A percentile compares a stretch with the other conserved stretches of the same genome.
Conservation (phyloP, 2,797 vertebrate genomes). For the Saxicola maurus region DNA sequence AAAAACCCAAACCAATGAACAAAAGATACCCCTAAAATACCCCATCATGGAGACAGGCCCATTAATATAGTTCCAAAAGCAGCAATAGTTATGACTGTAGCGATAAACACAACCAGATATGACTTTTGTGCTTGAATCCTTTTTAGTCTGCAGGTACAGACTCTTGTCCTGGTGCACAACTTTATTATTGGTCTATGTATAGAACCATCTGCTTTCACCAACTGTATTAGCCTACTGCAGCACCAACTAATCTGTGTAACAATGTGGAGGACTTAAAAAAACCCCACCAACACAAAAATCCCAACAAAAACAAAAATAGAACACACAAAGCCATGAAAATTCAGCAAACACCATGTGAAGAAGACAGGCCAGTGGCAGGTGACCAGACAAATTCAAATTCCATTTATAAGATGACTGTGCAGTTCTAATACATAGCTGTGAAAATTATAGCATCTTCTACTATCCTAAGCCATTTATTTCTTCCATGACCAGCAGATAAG, state of each 20-base stretch:
- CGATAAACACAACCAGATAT: not conserved
- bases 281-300: fast-evolving
- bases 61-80: not conserved
- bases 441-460: not conserved
- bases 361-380: not conserved
- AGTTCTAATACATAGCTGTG: not conserved
- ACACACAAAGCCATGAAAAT: not conserved
- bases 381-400: not conserved
- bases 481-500: not conserved
- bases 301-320: not conserved
- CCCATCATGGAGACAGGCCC: not conserved
- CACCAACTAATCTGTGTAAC: not conserved
- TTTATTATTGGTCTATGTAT: not conserved
- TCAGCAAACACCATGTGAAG: not conserved
- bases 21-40: not conserved
- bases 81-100: not conserved
- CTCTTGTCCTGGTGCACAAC: not conserved
- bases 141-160: not conserved
- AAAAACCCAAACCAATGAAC: not conserved
- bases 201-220: not conserved
- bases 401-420: not conserved
- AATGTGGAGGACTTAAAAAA: not conserved
- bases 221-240: not conserved
- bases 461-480: not conserved
- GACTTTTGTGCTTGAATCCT: not conserved